These are phyloP conservation scores for Nymphicus hollandicus DNA, from an alignment of 2,113 vertebrate genomes.

Conservation along the genomic window DNA sequence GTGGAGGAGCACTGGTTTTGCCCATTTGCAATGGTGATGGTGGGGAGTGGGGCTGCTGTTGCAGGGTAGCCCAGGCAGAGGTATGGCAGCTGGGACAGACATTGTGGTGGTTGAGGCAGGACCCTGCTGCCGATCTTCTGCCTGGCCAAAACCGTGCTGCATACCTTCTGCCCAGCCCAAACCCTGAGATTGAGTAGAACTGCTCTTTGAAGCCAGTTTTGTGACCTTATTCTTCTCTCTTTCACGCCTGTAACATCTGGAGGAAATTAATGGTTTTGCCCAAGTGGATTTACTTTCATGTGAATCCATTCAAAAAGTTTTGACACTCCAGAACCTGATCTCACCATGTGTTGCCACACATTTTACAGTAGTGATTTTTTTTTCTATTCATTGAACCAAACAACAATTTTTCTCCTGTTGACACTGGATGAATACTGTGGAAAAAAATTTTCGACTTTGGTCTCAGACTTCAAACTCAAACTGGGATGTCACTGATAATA, in stretches of 20 bases:
- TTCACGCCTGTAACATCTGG: too few species aligned
- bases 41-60: not conserved
- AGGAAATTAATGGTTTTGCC: not conserved
- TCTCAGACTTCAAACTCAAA: not conserved
- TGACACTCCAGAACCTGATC: not conserved
- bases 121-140: too few species aligned
- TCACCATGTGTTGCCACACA: rapidly evolving
- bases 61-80: not conserved
- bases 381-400: rapidly evolving
- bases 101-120: not conserved
- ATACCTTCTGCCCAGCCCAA: not conserved
- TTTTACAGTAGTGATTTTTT: not conserved
- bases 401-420: not conserved
- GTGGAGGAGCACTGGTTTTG: rapidly evolving
- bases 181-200: rapidly evolving
- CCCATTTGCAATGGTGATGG: not conserved
- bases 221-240: not conserved
- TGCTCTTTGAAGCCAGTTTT: not conserved
- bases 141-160: too few species aligned
- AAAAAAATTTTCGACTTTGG: not conserved
- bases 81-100: not conserved
- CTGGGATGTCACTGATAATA: not conserved
- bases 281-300: not conserved
- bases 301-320: not conserved
- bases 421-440: not conserved